Evolutionary conservation across 2,888 invertebrate species (phyloP), one percentile per base, ranked within the genome.

Genomic region (Proisotoma minuta): DNA sequence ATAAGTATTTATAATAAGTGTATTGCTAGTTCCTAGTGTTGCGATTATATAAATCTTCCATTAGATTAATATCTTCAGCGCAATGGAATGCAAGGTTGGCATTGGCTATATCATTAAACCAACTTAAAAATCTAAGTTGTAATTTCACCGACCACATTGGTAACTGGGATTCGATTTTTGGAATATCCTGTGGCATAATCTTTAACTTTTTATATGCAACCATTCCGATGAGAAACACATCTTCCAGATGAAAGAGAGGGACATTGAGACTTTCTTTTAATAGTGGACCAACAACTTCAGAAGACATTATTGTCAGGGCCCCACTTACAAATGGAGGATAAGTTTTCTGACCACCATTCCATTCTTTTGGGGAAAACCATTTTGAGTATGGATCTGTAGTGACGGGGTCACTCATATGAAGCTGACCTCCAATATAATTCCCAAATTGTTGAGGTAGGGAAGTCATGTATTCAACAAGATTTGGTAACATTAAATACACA

Each of bases 191-290:
- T 15, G 57, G 51, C 40, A 54, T 18, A 24, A 51, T n/a, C 8
- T 40, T n/a, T 12, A 59, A 28, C 18, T 29, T 34, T 22, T 63
- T 51, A 51, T n/a, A 51, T 4, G 49, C 60, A 1, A 63, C 26
- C n/a, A 63, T 51, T 3, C 63, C 63, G 5, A 49, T 57, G 23
- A 63, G 5, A n/a, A 57, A 60, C 2, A 60, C 51, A 47, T 60
- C 63, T 20, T 63, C 63, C n/a, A 63, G 29, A 39, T 54, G 53
- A 34, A 43, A 56, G 22, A 63, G 18, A 12, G 63, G 63, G 23
- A 60, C 12, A 15, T 29, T 18, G 1, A 51, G 26, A 51, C 56
- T 52, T n/a, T 27, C 43, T 1, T 12, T 18, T 1, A 57, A n/a
- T 22, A 63, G 18, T 28, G 24, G 3, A 3, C 51, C 47, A 3